These are phyloP conservation scores for Pseudomyrmex cubaensis DNA, from an alignment of 1,140 invertebrate species.

Conservation along the genomic window DNA sequence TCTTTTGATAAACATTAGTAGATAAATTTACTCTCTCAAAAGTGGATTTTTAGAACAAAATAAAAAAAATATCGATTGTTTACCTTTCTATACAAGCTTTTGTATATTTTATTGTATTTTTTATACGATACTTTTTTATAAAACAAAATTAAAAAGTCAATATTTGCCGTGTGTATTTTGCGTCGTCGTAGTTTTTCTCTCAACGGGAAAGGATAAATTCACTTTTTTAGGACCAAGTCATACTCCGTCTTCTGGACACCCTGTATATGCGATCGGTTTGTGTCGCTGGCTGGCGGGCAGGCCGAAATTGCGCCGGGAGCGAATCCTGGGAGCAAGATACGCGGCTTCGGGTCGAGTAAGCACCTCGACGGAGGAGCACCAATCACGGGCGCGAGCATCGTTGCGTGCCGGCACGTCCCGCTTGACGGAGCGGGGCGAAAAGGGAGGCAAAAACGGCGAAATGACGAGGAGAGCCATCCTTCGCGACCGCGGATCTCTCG, in stretches of 20 bases:
- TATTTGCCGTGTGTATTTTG: too few relatives aligned
- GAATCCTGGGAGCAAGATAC: slow-evolving; percentile 64
- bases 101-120: too few relatives aligned
- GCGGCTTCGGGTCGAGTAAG: slow-evolving; percentile 59
- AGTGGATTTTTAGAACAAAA: too few relatives aligned
- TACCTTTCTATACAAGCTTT: too few relatives aligned
- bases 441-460: slow-evolving; percentile 67
- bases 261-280: slow-evolving; percentile 42
- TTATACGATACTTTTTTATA: too few relatives aligned
- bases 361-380: slow-evolving; percentile 69
- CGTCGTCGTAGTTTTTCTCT: too few relatives aligned
- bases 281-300: slow-evolving; percentile 51
- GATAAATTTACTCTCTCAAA: too few relatives aligned
- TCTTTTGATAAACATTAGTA: too few relatives aligned
- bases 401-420: slow-evolving; percentile 80
- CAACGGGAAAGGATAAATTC: too few relatives aligned
- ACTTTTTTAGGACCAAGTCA: background rate
- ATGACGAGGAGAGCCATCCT: slow-evolving; percentile 70
- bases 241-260: slow-evolving; percentile 26
- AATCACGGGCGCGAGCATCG: slow-evolving; percentile 75
- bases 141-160: too few relatives aligned
- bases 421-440: slow-evolving; percentile 70
- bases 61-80: too few relatives aligned
- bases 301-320: slow-evolving; percentile 52
- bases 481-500: slow-evolving; percentile 46